Base-by-base conservation (phyloP, 2,113 vertebrate genomes). In the Rhineura floridana region DNA sequence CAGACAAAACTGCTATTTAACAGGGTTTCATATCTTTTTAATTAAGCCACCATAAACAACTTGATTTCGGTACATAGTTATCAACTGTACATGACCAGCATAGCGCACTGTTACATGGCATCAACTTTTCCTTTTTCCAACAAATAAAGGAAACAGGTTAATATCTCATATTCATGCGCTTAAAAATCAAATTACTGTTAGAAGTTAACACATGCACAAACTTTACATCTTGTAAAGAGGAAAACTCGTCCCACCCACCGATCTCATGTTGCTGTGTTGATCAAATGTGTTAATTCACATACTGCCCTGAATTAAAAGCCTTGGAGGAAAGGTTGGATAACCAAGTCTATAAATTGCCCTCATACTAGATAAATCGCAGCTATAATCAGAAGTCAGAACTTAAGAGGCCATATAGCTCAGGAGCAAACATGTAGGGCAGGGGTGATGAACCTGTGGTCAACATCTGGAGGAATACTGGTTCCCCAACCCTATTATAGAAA, bases 1-100 rank as follows among this genome's bases (percentile, higher is more conserved):
- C n/a, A 81, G 48, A 81, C 48, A 81, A 81, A 36, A 81, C 65
- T 81, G 63, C 77, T 87, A 87, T 81, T 87, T 42, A 80, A 80
- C 28, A 23, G 46, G 36, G 48, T 87, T 70, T 55, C 59, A 86
- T 55, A 50, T 55, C 48, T 81, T 55, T 80, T 87, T 87, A 87
- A 87, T 81, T 44, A 70, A 70, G 67, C 28, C 77, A 87, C 39
- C 85, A 87, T 81, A 33, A 79, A 67, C 63, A 87, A 80, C 65
- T 42, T 72, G 30, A 81, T 23, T 65, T 65, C 48, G 48, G 50
- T 72, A 87, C 77, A 81, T 87, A 80, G 36, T 81, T 72, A 52
- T 48, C 36, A 87, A 81, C 65, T 72, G 36, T 55, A 87, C 78
- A 72, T 81, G n/a, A 72, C 50, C 76, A 87, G 48, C 62, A 80